A percentile compares a stretch with the other conserved stretches of the same genome.
Conservation (phyloP, 2,797 vertebrate species). For the Stomatorhinus walkeri region DNA sequence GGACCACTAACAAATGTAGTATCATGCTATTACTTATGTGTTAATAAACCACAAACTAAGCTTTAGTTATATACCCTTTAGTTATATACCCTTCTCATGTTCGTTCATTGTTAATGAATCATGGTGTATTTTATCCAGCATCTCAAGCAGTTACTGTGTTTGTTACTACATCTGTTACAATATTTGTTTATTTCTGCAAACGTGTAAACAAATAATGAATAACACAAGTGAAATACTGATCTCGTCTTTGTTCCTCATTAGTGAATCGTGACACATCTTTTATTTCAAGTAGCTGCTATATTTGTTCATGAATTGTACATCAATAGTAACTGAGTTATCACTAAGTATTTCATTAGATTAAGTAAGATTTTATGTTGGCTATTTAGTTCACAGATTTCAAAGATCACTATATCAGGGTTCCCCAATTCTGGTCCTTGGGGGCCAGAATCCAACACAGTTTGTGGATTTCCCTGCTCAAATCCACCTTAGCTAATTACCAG, state of each 20-base stretch:
- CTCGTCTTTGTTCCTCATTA: not conserved
- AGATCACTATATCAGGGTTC: not conserved
- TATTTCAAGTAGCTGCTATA: not conserved
- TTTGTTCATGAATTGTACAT: not conserved
- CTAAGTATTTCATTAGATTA: not conserved
- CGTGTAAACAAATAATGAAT: not conserved
- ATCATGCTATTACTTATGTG: not conserved
- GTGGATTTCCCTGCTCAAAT: not conserved
- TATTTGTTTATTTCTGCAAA: not conserved
- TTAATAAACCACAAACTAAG: not conserved
- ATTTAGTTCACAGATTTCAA: not conserved
- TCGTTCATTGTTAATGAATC: not conserved
- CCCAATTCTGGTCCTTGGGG: not conserved
- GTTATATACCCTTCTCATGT: not conserved
- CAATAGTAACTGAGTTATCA: not conserved
- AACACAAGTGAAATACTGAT: not conserved
- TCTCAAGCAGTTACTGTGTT: not conserved
- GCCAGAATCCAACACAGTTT: not conserved
- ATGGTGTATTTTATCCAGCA: not conserved
- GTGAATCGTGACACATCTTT: not conserved
- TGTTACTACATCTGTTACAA: not conserved
- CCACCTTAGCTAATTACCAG: not conserved
- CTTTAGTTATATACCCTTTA: not conserved
- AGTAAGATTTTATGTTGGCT: not conserved
- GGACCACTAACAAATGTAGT: not conserved